Evolutionary conservation across 2,888 invertebrate genomes (phyloP).

Genomic region (Melanostoma mellinum): DNA sequence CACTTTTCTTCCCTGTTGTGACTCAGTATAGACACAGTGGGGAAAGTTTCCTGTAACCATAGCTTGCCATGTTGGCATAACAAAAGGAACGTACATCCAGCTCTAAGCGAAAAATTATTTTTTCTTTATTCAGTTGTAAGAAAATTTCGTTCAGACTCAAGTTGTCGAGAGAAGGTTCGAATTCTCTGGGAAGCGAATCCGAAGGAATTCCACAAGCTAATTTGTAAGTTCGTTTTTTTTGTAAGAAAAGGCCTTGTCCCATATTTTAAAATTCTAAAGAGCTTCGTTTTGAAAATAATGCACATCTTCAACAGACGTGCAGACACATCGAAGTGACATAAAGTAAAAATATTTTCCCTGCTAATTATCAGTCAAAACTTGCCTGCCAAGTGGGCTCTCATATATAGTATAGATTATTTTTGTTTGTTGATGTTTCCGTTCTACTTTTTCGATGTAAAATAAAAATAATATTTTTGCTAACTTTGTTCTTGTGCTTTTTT

Average conservation of each 20-base stretch:
- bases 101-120: neutral
- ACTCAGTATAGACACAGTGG: neutral
- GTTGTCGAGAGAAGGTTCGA: constrained; percentile 22
- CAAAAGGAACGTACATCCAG: constrained; percentile 52
- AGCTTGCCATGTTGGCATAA: constrained; percentile 74
- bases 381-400: constrained; percentile 22
- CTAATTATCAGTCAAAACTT: constrained; percentile 55
- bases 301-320: neutral
- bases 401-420: neutral
- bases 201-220: constrained; percentile 30
- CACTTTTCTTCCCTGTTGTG: constrained; percentile 8
- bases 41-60: constrained; percentile 73
- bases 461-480: constrained; percentile 25
- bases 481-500: constrained; percentile 12
- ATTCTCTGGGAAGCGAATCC: constrained; percentile 16
- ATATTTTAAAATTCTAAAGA: neutral
- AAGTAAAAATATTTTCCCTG: constrained; percentile 48
- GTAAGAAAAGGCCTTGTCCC: neutral
- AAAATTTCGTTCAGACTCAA: constrained; percentile 25
- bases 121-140: constrained; percentile 22
- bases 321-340: constrained; percentile 38
- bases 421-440: constrained; percentile 52
- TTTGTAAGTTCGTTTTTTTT: constrained; percentile 43
- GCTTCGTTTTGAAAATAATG: neutral
- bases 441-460: constrained; percentile 58